These are phyloP conservation scores for Lethrus apterus DNA, from an alignment of 1,140 invertebrate species.

Conservation along the genomic window DNA sequence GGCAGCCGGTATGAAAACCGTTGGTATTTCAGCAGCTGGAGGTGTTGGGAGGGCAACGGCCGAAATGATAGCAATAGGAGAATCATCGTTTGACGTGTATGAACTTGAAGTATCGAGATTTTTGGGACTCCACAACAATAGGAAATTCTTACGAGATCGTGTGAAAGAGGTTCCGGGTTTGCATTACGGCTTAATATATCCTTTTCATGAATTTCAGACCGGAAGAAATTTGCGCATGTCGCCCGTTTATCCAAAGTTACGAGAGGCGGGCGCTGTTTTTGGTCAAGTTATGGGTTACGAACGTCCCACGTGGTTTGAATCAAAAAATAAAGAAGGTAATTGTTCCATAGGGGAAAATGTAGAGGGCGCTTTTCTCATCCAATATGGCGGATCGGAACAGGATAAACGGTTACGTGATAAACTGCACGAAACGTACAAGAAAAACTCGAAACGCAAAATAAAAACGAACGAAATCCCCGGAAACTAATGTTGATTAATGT, in stretches of 20 bases:
- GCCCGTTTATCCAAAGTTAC: slow-evolving; percentile 88
- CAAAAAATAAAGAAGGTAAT: slow-evolving; percentile 47
- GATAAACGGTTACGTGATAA: too few relatives aligned
- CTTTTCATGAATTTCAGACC: slow-evolving; percentile 76
- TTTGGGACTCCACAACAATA: slow-evolving; percentile 91
- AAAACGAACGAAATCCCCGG: too few relatives aligned
- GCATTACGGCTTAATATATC: slow-evolving; percentile 78
- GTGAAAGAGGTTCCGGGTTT: slow-evolving; percentile 89
- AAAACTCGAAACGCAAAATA: too few relatives aligned
- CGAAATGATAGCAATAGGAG: slow-evolving; percentile 80
- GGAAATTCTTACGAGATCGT: slow-evolving; percentile 86
- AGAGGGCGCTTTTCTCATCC: too few relatives aligned
- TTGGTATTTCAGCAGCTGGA: slow-evolving; percentile 85
- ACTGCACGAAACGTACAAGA: neutral
- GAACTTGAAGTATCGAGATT: slow-evolving; percentile 90
- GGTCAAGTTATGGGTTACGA: slow-evolving; percentile 99
- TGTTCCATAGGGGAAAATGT: neutral
- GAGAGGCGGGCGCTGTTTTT: slow-evolving; percentile 91
- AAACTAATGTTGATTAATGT: too few relatives aligned
- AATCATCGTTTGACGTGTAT: slow-evolving; percentile 78
- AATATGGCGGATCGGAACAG: too few relatives aligned
- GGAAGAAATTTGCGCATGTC: slow-evolving; percentile 91
- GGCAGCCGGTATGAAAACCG: slow-evolving; percentile 92
- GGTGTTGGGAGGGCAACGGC: slow-evolving; percentile 88
- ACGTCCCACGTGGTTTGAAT: slow-evolving; percentile 86